phyloP scores from a whole-genome alignment of 2,888 invertebrate genomes.

The Amaurobius ferox region DNA sequence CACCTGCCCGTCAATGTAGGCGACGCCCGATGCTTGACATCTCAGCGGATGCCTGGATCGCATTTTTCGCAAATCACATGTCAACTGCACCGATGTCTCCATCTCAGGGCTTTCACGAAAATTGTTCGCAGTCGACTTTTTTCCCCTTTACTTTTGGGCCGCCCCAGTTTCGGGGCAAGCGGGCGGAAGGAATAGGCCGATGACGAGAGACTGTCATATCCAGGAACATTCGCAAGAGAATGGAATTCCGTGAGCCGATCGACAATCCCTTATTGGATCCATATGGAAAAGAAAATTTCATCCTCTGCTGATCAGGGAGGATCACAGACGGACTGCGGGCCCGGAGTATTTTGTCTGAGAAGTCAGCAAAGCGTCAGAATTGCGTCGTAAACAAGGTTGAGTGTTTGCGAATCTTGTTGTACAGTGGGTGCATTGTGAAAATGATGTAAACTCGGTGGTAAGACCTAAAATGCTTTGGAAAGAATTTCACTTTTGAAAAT shows the following conservation, averaged over 20 bases:
- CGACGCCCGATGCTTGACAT: not conserved
- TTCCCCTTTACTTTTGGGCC: not conserved
- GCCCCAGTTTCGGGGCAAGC: not conserved
- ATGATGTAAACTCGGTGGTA: too few relatives aligned
- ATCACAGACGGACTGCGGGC: not conserved
- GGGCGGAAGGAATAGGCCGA: not conserved
- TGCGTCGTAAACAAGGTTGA: not conserved
- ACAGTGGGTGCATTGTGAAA: too few relatives aligned
- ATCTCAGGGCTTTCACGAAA: not conserved
- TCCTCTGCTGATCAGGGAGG: not conserved
- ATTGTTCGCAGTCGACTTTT: not conserved
- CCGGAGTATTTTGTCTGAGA: not conserved
- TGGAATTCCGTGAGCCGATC: not conserved
- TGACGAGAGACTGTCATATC: constrained; percentile 9
- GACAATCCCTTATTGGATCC: too few relatives aligned
- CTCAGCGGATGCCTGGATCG: not conserved
- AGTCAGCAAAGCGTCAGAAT: not conserved
- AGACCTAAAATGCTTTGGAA: too few relatives aligned
- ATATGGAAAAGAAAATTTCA: not conserved
- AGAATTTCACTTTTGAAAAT: not conserved
- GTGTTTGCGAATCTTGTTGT: too few relatives aligned
- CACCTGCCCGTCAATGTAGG: too few relatives aligned
- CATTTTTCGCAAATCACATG: not conserved
- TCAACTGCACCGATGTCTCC: not conserved
- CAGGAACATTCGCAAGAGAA: not conserved